Base-by-base conservation (phyloP, 64 coral and sea anemone genomes). In the Stichodactyla mertensii region DNA sequence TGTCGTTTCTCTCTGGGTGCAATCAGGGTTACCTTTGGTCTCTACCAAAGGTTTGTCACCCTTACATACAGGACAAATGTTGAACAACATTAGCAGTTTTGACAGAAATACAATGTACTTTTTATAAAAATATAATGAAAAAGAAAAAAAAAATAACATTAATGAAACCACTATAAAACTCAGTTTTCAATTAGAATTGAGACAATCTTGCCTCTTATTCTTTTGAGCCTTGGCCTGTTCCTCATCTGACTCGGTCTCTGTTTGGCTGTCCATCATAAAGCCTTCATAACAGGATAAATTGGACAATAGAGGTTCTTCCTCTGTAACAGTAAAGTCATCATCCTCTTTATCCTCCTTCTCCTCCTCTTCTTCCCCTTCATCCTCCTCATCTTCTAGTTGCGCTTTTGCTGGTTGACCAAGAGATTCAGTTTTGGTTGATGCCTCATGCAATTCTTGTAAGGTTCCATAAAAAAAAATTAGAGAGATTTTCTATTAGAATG, bases 21-120 rank as follows among this genome's bases (percentile, higher is more conserved):
- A 45, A 45, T 45, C 36, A 45, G 36, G 36, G 3, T 45, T 45
- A 4, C 1, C 55, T 11, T 23, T 54, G 71, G 79, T 86, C 20
- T 85, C 80, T 16, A 89, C 85, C 7, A 59, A 74, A 79, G 91
- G 91, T 19, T 93, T 93, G 36, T 89, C 71, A 20, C 28, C 55
- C 36, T 90, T 77, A 84, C 84, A 91, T 45, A 4, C 3, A 3
- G 36, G 36, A 45, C 36, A 45, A 4, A 45, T 4, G 36, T 28
- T 64, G 61, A 92, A 87, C 15, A 92, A 58, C 36, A 92, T 10
- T 23, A 92, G 62, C 6, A 92, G 64, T 18, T 92, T 87, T 16
- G 90, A 92, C 52, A 92, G 19, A 57, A 92, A 87, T 31, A 87
- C 86, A 66, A 87, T 92, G 52, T 82, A 87, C 71, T 92, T 92